Evolutionary conservation across 2,888 invertebrate species (phyloP).

Genomic region (Chirona hameri): DNA sequence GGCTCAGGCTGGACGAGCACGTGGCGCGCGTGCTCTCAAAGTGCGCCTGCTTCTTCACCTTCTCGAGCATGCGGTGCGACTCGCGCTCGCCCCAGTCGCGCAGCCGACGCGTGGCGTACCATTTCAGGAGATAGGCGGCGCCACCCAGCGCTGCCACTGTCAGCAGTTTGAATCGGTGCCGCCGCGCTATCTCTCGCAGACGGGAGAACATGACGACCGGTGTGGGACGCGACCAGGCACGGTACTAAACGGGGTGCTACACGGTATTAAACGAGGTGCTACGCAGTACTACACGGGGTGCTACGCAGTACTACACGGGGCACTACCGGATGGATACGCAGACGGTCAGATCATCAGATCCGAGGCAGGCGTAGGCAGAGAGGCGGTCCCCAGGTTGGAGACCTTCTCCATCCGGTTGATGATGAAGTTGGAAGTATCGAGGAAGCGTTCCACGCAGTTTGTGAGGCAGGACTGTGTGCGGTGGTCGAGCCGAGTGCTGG

Average conservation of each 20-base stretch:
- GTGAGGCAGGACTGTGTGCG: slow-evolving; percentile 62
- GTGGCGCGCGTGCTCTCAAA: slow-evolving; percentile 87
- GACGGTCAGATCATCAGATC: slow-evolving; percentile 30
- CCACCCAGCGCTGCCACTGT: slow-evolving; percentile 72
- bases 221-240: neutral
- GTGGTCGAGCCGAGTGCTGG: slow-evolving; percentile 58
- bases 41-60: slow-evolving; percentile 76
- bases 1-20: slow-evolving; percentile 78
- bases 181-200: slow-evolving; percentile 68
- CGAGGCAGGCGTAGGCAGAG: slow-evolving; percentile 47
- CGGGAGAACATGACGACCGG: slow-evolving; percentile 63
- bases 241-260: neutral
- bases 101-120: slow-evolving; percentile 72
- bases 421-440: slow-evolving; percentile 66
- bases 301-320: no score
- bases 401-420: slow-evolving; percentile 61
- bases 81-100: slow-evolving; percentile 81
- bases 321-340: slow-evolving; percentile 24
- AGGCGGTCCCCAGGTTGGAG: slow-evolving; percentile 25
- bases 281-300: no score
- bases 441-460: slow-evolving; percentile 69
- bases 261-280: no score
- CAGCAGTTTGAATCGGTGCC: slow-evolving; percentile 79
- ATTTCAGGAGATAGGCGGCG: slow-evolving; percentile 66
- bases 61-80: slow-evolving; percentile 72